Conservation (phyloP, 2,888 invertebrate genomes). For the Drosophila quasianomalipes region DNA sequence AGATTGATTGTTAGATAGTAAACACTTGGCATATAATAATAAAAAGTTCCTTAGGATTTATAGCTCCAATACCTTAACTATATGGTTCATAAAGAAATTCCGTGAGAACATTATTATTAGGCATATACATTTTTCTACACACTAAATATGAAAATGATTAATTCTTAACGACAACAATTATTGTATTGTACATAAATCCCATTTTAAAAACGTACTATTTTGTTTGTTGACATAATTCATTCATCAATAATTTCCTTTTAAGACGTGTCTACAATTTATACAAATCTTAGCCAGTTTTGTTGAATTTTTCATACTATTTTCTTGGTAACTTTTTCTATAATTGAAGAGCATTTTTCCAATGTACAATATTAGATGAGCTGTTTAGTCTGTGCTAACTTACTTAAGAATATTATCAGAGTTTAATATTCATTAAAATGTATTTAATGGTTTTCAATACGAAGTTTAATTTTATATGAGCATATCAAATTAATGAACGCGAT, state of each 20-base stretch:
- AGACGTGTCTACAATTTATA: not conserved
- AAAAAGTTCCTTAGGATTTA: not conserved
- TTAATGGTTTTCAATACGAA: not conserved
- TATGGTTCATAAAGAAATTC: not conserved
- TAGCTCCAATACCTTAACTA: not conserved
- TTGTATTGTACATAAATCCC: not conserved
- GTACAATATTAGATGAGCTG: not conserved
- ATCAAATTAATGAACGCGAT: not conserved
- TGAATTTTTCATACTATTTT: not conserved
- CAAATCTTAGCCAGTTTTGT: not conserved
- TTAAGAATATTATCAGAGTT: not conserved
- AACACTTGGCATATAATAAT: not conserved
- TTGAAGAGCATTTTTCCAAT: not conserved
- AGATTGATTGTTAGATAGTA: not conserved
- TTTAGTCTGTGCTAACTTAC: not conserved
- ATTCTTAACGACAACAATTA: accelerated
- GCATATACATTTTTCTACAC: not conserved
- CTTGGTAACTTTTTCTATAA: not conserved
- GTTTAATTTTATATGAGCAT: not conserved
- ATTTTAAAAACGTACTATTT: accelerated
- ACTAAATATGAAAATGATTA: not conserved
- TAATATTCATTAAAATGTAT: not conserved
- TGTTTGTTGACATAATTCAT: not conserved
- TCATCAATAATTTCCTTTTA: not conserved
- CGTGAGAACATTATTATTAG: not conserved